Conservation (phyloP, 2,888 invertebrate genomes). For the Sphaerophoria taeniata region DNA sequence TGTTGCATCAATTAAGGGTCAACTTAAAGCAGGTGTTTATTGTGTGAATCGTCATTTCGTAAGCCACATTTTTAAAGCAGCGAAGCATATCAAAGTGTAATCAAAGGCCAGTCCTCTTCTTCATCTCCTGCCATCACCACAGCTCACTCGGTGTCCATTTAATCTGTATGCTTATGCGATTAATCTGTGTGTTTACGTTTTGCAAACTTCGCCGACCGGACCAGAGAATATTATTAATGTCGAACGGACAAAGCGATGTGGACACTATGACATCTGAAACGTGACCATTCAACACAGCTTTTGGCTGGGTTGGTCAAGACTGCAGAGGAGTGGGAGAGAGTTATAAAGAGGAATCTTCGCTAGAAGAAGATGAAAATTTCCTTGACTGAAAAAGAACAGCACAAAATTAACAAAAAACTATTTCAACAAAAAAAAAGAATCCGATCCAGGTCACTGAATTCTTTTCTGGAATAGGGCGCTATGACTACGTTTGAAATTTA, state of each 20-base stretch:
- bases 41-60: constrained; percentile 41
- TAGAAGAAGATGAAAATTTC: constrained; percentile 52
- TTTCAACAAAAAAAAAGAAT: constrained; percentile 17
- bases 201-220: constrained; percentile 54
- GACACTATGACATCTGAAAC: constrained; percentile 63
- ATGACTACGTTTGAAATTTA: constrained; percentile 46
- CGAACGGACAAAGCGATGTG: constrained; percentile 51
- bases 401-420: not conserved
- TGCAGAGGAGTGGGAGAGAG: not conserved
- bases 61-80: constrained; percentile 32
- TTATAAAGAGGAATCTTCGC: constrained; percentile 27
- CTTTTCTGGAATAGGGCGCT: constrained; percentile 24
- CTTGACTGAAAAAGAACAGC: constrained; percentile 35
- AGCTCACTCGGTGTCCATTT: not conserved
- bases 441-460: constrained; percentile 59
- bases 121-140: not conserved
- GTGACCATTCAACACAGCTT: constrained; percentile 32
- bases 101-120: constrained; percentile 26
- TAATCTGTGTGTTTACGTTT: constrained; percentile 65
- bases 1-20: constrained; percentile 46
- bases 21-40: constrained; percentile 64
- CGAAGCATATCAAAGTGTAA: constrained; percentile 50
- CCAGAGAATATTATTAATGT: constrained; percentile 59
- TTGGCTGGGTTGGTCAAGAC: not conserved
- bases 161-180: constrained; percentile 45